Base-by-base conservation (phyloP, 2,113 vertebrate genomes). In the Pedetes capensis region DNA sequence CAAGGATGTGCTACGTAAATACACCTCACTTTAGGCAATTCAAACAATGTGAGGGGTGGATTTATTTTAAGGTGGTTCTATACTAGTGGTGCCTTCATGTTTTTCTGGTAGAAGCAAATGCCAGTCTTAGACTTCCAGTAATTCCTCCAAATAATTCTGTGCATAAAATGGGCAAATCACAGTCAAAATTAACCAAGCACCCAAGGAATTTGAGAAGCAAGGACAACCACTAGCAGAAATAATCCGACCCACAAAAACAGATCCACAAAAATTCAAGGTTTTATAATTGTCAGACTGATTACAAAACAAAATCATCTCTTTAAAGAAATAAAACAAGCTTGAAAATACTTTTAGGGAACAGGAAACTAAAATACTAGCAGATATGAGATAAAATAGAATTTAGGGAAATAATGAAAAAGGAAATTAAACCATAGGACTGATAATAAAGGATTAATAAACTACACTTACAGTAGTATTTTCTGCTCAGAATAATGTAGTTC, bases 321-420 rank as follows among this genome's bases (percentile, higher is more conserved):
- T 79, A 82, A 86, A 96, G 74, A 89, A 93, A 18, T 89, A 76
- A 63, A 23, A 53, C 49, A 44, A 68, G 20, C 39, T 51, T 74
- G 34, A 63, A 66, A 88, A 69, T 87, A 49, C 51, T 90, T 95
- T 90, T 64, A 92, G 75, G 49, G 63, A 69, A 83, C 3, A 64
- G 29, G n/a, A 90, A 89, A 82, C 22, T 53, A 72, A 91, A 81
- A 74, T 61, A 5, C 23, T 92, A 69, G 57, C 4, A 84, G 29
- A 83, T 89, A 20, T 55, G 42, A 66, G 6, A 49, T 44, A 82
- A 92, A 81, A 39, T 44, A 64, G 25, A 72, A 78, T 82, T 94
- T 85, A 75, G 44, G 85, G 16, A 90, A 95, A 39, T 37, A 8
- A 8, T 55, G 34, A 57, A 72, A 42, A 47, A 75, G 83, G 5